Conservation (phyloP, 2,888 invertebrate genomes). For the Cantharis lateralis region DNA sequence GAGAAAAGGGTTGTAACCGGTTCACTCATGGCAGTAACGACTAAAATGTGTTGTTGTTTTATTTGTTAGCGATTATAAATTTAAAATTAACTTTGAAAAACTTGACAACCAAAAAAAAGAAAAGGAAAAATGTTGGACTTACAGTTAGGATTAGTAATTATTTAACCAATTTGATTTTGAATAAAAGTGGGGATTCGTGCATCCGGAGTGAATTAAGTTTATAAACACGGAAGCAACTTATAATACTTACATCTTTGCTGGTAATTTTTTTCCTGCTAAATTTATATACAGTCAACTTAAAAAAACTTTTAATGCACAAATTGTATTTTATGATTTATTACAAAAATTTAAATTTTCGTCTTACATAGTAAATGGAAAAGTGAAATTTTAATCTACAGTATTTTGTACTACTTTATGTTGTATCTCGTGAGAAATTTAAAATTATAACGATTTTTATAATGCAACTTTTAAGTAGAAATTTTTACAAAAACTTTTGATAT, state of each 20-base stretch:
- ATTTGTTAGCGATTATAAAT: not conserved
- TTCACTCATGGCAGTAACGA: slow-evolving; percentile 7
- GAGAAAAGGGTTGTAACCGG: slow-evolving; percentile 15
- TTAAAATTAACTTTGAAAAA: not conserved
- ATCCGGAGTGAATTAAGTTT: slow-evolving; percentile 18
- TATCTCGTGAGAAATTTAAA: not conserved
- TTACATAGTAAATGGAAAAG: not conserved
- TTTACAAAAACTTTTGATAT: too few species aligned
- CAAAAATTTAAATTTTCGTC: not conserved
- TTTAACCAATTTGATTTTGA: slow-evolving; percentile 21
- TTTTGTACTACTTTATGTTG: not conserved
- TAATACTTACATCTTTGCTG: slow-evolving; percentile 13
- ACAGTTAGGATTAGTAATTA: slow-evolving; percentile 4
- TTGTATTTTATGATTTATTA: not conserved
- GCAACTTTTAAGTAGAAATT: not conserved
- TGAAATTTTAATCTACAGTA: not conserved
- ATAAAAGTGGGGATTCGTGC: slow-evolving; percentile 14
- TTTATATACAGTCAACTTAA: not conserved
- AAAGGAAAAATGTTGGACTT: not conserved
- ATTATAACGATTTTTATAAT: not conserved
- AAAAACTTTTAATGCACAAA: not conserved
- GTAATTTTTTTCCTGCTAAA: not conserved
- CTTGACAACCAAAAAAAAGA: not conserved
- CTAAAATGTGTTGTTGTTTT: slow-evolving; percentile 10
- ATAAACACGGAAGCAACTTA: slow-evolving; percentile 20